Base-by-base conservation (phyloP, 2,113 vertebrate species). In the Malurus cyaneus region DNA sequence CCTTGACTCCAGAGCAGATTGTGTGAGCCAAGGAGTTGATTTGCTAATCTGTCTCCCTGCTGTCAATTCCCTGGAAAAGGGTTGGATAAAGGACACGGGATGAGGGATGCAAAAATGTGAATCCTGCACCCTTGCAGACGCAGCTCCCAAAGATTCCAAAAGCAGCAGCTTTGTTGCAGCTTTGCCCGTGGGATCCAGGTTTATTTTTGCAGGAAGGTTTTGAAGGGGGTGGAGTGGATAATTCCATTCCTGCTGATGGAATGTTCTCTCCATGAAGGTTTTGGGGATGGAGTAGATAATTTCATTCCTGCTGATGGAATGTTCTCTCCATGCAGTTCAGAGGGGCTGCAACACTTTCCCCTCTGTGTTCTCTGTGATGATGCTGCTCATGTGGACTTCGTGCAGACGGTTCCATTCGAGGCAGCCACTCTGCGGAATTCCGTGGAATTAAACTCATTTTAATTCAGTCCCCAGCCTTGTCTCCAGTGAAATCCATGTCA, bases 261-360 rank as follows among this genome's bases (percentile, higher is more conserved):
- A 7, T 5, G 47, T 80, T 76, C 25, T 77, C 79, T 41, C 46
- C 11, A 1, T 19, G 34, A 36, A 36, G 36, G 36, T 36, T 36
- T 36, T 36, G 36, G 39, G 39, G 39, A 11, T 39, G 39, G 39
- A 39, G 39, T 39, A 11, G 39, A 39, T 39, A 39, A 39, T 39
- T 39, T 11, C n/a, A 4, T 34, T 79, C 8, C 52, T 26, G 18
- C 34, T 31, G 15, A 0, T n/a, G 6, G 9, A 7, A 7, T 5
- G 52, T 80, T 76, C 23, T 77, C 79, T 41, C 46, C 11, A 1
- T 19, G 34, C 3, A 49, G 24, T 14, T 19, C 57, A 66, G 81
- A 76, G 72, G 78, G 60, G 12, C 59, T 28, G 74, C 34, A 57
- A 46, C 61, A 21, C 76, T 69, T 65, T 8, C 28, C 88, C 64